phyloP scores from a whole-genome alignment of 2,888 invertebrate genomes.

The Stenolophus ochropezus region DNA sequence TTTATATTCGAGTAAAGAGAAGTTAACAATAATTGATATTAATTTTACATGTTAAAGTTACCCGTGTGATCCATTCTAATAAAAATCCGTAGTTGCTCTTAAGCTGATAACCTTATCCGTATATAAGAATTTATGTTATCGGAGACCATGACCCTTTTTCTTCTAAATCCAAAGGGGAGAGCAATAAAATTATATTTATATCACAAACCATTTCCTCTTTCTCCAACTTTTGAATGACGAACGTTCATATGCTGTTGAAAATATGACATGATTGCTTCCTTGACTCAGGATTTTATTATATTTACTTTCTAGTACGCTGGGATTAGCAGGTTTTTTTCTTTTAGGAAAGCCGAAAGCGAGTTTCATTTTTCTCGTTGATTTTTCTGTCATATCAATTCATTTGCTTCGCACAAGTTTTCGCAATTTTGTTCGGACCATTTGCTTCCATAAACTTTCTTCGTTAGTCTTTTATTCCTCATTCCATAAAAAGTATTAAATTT shows the following conservation, averaged over 20 bases:
- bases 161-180: neutral
- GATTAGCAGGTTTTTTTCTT: neutral
- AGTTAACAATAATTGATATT: neutral
- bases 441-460: conserved; percentile 22
- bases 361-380: neutral
- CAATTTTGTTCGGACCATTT: conserved; percentile 23
- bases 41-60: neutral
- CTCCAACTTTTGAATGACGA: neutral
- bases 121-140: conserved; percentile 1
- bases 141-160: neutral
- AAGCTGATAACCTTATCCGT: neutral
- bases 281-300: neutral
- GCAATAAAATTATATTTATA: conserved; percentile 1
- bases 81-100: conserved; percentile 1
- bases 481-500: conserved; percentile 29
- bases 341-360: neutral
- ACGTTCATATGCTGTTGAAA: neutral
- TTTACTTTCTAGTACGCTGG: neutral
- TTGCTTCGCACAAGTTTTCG: conserved; percentile 25
- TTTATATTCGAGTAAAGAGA: neutral
- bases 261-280: neutral
- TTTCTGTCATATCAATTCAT: conserved; percentile 29
- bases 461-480: conserved; percentile 4
- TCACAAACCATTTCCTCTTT: neutral
- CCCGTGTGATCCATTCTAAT: neutral